phyloP scores from a whole-genome alignment of 1,140 invertebrate species.

The Leptestheria dahalacensis region DNA sequence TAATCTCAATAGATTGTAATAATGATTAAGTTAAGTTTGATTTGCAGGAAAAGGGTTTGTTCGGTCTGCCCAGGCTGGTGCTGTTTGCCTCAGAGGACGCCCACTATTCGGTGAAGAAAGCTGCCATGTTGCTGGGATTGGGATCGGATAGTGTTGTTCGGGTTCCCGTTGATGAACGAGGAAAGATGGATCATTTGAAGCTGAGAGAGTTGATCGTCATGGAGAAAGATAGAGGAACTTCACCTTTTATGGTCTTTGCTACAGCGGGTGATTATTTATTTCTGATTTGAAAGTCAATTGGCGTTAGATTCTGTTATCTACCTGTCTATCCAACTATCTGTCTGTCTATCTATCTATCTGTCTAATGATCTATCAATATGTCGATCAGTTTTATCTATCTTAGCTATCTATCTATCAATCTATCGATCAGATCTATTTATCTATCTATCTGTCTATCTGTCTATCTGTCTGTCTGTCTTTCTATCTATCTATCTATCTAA shows the following conservation, averaged over 20 bases:
- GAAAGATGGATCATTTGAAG: conserved; percentile 60
- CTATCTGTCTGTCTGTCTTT: too few species aligned
- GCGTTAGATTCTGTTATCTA: too few species aligned
- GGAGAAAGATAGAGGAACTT: conserved; percentile 45
- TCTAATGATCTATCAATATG: too few species aligned
- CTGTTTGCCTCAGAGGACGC: conserved; percentile 76
- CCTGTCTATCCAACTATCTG: too few species aligned
- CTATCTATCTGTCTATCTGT: too few species aligned
- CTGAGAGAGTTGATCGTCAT: conserved; percentile 52
- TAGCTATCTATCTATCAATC: too few species aligned
- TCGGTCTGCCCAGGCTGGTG: conserved; percentile 46
- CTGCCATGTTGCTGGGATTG: conserved; percentile 53
- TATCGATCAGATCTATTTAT: background rate
- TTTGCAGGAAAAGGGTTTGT: conserved; percentile 50
- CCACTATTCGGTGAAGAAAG: conserved; percentile 86
- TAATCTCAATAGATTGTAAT: background rate
- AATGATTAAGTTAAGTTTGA: conserved; percentile 15
- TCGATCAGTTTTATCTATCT: too few species aligned
- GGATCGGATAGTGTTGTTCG: conserved; percentile 60
- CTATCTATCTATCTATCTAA: too few species aligned
- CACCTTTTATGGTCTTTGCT: conserved; percentile 75
- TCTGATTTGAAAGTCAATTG: background rate
- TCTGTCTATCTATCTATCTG: too few species aligned
- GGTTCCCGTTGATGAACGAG: conserved; percentile 49
- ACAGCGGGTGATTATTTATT: conserved; percentile 53